Evolutionary conservation across 2,113 vertebrate species (phyloP), one percentile per base, ranked within the genome.

Genomic region (Recurvirostra avosetta): DNA sequence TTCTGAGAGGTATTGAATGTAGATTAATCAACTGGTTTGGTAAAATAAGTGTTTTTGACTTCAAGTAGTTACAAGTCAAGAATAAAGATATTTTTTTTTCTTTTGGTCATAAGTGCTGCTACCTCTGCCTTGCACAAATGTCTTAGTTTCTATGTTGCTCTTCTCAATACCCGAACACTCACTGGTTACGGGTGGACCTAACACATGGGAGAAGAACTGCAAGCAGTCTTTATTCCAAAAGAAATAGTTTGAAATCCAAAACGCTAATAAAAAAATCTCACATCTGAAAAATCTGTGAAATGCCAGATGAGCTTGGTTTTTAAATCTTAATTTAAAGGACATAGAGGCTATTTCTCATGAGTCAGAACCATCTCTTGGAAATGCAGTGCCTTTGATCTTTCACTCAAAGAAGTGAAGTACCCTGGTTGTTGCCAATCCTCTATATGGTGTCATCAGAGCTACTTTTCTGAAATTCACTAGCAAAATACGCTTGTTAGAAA

Each of bases 351-450:
- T 86, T 94, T 90, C 70, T 92, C 20, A 6, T 59, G 58, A 87
- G 49, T 89, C 66, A 56, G 29, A 74, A 30, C 55, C 27, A 61
- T 86, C 85, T 84, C 49, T 85, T 81, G 65, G 66, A 82, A 66
- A 72, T 91, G 43, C 61, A 59, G 61, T 47, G 52, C 45, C 91
- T 96, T 94, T 90, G 81, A 67, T 94, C 65, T 95, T 52, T 95
- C 43, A 22, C 84, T 92, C 52, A 23, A 65, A 36, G 38, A 43
- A 91, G 59, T 73, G 27, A 83, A 73, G 9, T 34, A 47, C 15
- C 62, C 53, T 87, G 49, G 27, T 38, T 93, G 41, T 87, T 95
- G 66, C 49, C 68, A 71, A 75, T 66, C 45, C 41, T 80, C 74
- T 84, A 72, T 82, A 32, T 74, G 23, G 23, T 78, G 27, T 68